These are phyloP conservation scores for Lanius ludovicianus DNA, from an alignment of 2,113 vertebrate genomes.

Conservation along the genomic window DNA sequence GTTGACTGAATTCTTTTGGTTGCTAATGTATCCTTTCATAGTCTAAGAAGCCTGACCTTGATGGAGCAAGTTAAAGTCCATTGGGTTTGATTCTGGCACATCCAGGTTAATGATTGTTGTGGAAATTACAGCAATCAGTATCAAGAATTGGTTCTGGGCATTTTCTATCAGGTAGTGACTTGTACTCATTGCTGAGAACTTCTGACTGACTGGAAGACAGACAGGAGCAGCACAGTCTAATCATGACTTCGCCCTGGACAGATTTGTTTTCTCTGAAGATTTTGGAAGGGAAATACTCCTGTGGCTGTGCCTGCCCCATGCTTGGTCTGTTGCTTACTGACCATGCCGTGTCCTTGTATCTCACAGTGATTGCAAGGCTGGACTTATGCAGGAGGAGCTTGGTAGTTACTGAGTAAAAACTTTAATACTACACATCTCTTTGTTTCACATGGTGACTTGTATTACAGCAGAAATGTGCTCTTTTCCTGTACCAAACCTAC, in stretches of 20 bases:
- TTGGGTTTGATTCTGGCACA: neutral
- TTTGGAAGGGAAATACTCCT: neutral
- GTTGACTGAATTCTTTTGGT: neutral
- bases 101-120: neutral
- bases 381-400: neutral
- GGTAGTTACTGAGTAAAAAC: neutral
- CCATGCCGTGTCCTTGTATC: accelerated
- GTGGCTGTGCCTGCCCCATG: accelerated
- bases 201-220: neutral
- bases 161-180: neutral
- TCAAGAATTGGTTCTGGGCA: neutral
- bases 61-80: neutral
- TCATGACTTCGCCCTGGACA: neutral
- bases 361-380: neutral
- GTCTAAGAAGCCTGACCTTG: neutral
- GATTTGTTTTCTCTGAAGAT: neutral
- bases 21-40: neutral
- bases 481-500: neutral
- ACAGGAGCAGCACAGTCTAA: neutral
- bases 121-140: neutral
- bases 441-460: neutral
- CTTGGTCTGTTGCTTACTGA: neutral
- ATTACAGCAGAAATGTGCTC: neutral
- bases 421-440: neutral
- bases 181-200: neutral